phyloP scores from a whole-genome alignment of 2,888 invertebrate species.

The Mesodorylaimus sp. region DNA sequence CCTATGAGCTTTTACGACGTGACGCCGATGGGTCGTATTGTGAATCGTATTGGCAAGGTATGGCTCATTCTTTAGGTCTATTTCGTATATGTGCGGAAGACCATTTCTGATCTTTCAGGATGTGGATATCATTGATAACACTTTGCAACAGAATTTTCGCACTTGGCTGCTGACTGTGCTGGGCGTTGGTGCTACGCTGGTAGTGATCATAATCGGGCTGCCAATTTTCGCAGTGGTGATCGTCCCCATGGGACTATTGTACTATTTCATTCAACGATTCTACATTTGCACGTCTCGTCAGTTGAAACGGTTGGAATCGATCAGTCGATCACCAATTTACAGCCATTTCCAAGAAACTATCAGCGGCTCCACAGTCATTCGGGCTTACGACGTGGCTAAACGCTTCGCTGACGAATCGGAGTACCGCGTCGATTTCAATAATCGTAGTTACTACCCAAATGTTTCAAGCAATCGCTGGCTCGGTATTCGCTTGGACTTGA shows the following conservation, averaged over 20 bases:
- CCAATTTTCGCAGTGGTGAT: slow-evolving; percentile 28
- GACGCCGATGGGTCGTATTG: slow-evolving; percentile 33
- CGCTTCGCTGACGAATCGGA: slow-evolving; percentile 23
- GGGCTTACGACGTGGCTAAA: slow-evolving; percentile 22
- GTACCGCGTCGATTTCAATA: slow-evolving; percentile 46
- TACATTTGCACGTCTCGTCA: slow-evolving; percentile 86
- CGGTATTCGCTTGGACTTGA: slow-evolving; percentile 79
- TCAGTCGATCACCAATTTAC: slow-evolving; percentile 29
- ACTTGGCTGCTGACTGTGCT: slow-evolving; percentile 17
- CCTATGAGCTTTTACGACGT: slow-evolving; percentile 34
- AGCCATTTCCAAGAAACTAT: slow-evolving; percentile 26
- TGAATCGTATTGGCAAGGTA: slow-evolving; percentile 33
- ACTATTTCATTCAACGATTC: slow-evolving; percentile 47
- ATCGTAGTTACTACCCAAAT: slow-evolving; percentile 66
- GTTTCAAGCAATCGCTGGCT: slow-evolving; percentile 46
- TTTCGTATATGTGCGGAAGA: slow-evolving; percentile 5
- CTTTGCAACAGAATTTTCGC: slow-evolving; percentile 22
- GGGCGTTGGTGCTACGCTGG: slow-evolving; percentile 25
- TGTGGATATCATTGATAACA: slow-evolving; percentile 22
- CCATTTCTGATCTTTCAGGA: slow-evolving; percentile 17
- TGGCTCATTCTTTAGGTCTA: too few species aligned
- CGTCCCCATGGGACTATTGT: slow-evolving; percentile 30
- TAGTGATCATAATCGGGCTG: slow-evolving; percentile 30
- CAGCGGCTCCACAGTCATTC: slow-evolving; percentile 24
- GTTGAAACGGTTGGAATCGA: slow-evolving; percentile 26